Evolutionary conservation across 2,797 vertebrate genomes (phyloP).

Genomic region (Aratinga solstitialis): DNA sequence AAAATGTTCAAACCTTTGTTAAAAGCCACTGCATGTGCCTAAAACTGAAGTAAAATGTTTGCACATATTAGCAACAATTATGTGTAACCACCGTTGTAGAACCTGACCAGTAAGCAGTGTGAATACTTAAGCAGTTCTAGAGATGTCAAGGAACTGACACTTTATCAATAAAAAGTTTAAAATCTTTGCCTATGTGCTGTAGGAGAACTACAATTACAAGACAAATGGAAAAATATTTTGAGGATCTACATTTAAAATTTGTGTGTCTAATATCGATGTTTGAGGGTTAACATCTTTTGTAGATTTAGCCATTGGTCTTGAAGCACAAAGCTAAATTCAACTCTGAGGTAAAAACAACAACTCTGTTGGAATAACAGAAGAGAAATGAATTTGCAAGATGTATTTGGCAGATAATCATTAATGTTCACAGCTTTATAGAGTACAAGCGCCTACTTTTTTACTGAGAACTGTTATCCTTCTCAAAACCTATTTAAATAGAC

Average conservation of each 20-base stretch:
- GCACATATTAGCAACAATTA: neutral
- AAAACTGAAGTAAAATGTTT: neutral
- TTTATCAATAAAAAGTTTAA: neutral
- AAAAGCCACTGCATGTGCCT: neutral
- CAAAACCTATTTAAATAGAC: constrained; percentile 41
- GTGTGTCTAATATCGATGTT: neutral
- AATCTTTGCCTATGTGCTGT: neutral
- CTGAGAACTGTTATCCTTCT: neutral
- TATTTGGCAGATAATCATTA: constrained; percentile 23
- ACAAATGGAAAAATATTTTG: neutral
- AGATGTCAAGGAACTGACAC: neutral
- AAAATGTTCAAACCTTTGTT: neutral
- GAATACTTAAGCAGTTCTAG: neutral
- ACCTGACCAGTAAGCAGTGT: neutral
- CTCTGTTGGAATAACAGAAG: neutral
- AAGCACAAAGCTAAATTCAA: neutral
- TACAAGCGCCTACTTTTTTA: constrained; percentile 17
- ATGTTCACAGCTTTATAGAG: neutral
- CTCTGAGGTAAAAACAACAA: neutral
- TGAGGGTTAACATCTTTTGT: neutral
- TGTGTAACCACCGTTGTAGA: neutral
- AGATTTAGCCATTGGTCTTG: neutral
- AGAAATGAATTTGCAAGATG: constrained; percentile 6
- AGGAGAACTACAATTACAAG: neutral
- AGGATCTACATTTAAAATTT: neutral